Base-by-base conservation (phyloP, 1,140 invertebrate genomes). In the Chionoecetes opilio region DNA sequence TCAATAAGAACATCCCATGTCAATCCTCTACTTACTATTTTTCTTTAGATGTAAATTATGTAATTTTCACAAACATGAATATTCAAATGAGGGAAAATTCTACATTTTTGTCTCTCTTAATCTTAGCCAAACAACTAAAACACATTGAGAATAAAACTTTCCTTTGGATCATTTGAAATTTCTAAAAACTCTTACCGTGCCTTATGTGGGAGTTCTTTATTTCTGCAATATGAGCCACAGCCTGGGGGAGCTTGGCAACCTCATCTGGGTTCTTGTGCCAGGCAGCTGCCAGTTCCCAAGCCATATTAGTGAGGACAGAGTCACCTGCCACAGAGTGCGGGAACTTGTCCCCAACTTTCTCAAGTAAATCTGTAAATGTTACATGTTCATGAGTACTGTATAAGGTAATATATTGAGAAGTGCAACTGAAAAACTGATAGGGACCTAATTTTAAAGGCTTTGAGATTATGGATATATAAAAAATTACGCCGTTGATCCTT, bases 191-290 rank as follows among this genome's bases (percentile, higher is more conserved):
- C 93, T 92, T 96, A 96, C 97, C 96, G 94, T 97, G 96, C 93
- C 94, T 96, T 21, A 97, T 95, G 26, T 96, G 92, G 53, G 96
- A 95, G 88, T 96, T 96, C 35, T 92, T 92, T 82, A 97, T 96
- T 53, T 93, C 90, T 46, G 93, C 84, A n/a, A 96, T 90, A 92
- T 94, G 96, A 38, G 63, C 85, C 8, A 97, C 37, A 34, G 96
- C 91, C 29, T 93, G 32, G 9, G 94, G 53, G 0, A 96, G 63
- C 91, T 96, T 92, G n/a, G 29, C 38, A 17, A 96, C 87, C 46
- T 82, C 96, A 96, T 97, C 97, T 89, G 97, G 97, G 82, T 97
- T 97, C 96, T 97, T 97, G 96, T 97, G 97, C 97, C 97, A 97
- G 0, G 96, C 96, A 41, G 97, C 97, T 87, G 97, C 96, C 95